A percentile compares a stretch with the other conserved stretches of the same genome.
Conservation (phyloP, 2,888 invertebrate species). For the Amphipyra berbera region DNA sequence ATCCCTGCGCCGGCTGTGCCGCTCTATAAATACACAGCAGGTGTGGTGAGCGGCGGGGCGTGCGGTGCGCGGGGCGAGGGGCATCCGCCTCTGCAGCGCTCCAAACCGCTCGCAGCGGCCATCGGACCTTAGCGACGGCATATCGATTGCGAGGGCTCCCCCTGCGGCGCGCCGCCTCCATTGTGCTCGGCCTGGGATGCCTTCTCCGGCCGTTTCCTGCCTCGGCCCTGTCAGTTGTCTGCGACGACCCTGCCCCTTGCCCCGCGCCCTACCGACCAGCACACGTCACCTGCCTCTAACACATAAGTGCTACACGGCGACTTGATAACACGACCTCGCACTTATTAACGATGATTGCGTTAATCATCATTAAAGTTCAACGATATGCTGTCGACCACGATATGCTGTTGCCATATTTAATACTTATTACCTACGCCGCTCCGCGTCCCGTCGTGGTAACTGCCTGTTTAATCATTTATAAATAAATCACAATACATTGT, state of each 20-base stretch:
- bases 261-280: conserved; percentile 69
- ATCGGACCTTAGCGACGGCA: conserved; percentile 90
- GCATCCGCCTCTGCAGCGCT: conserved; percentile 88
- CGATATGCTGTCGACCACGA: conserved; percentile 33
- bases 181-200: conserved; percentile 88
- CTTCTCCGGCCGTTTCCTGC: conserved; percentile 88
- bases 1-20: conserved; percentile 82
- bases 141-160: conserved; percentile 90
- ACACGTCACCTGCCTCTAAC: conserved; percentile 81
- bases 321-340: conserved; percentile 54
- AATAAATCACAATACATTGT: conserved; percentile 50
- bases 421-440: conserved; percentile 20
- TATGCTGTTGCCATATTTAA: conserved; percentile 2
- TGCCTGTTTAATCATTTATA: conserved; percentile 33
- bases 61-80: conserved; percentile 78
- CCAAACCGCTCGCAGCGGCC: conserved; percentile 88
- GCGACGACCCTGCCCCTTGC: conserved; percentile 67
- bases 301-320: conserved; percentile 59
- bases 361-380: conserved; percentile 37
- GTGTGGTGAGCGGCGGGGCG: conserved; percentile 81
- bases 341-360: conserved; percentile 38
- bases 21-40: conserved; percentile 89
- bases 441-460: conserved; percentile 1
- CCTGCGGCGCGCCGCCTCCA: conserved; percentile 88
- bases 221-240: conserved; percentile 76